These are phyloP conservation scores for Luehdorfia chinensis DNA, from an alignment of 1,140 invertebrate genomes.

Conservation along the genomic window DNA sequence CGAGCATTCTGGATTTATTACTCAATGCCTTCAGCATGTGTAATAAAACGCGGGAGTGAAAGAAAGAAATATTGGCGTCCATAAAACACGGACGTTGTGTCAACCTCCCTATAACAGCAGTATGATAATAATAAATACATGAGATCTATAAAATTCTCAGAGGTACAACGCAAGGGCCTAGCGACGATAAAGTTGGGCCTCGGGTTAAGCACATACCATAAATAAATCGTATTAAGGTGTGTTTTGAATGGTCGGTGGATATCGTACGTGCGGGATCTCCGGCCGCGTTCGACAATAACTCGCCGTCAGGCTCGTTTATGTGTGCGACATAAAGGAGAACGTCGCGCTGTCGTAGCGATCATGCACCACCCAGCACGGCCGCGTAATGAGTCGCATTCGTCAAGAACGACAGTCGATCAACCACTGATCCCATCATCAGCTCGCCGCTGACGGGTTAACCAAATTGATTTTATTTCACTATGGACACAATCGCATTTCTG, in stretches of 20 bases:
- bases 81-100: constrained; percentile 59
- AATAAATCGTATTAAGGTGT: constrained; percentile 70
- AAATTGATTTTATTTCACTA: constrained; percentile 1
- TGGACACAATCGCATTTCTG: background rate
- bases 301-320: constrained; percentile 53
- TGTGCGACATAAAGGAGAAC: constrained; percentile 42
- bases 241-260: constrained; percentile 49
- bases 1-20: constrained; percentile 34
- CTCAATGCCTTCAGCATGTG: constrained; percentile 31
- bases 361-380: constrained; percentile 53
- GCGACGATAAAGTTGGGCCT: constrained; percentile 42
- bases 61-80: constrained; percentile 60
- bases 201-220: constrained; percentile 52
- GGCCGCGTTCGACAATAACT: constrained; percentile 53
- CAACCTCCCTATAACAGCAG: constrained; percentile 53
- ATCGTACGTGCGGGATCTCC: constrained; percentile 46
- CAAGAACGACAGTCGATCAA: constrained; percentile 53
- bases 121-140: constrained; percentile 55
- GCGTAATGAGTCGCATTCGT: constrained; percentile 60
- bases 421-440: constrained; percentile 22
- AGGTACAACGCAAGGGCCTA: constrained; percentile 33
- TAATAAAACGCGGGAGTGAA: constrained; percentile 52
- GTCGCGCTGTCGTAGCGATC: constrained; percentile 29
- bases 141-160: constrained; percentile 52
- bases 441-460: constrained; percentile 1